Base-by-base conservation (phyloP, 2,113 vertebrate genomes). In the Pipa parva region DNA sequence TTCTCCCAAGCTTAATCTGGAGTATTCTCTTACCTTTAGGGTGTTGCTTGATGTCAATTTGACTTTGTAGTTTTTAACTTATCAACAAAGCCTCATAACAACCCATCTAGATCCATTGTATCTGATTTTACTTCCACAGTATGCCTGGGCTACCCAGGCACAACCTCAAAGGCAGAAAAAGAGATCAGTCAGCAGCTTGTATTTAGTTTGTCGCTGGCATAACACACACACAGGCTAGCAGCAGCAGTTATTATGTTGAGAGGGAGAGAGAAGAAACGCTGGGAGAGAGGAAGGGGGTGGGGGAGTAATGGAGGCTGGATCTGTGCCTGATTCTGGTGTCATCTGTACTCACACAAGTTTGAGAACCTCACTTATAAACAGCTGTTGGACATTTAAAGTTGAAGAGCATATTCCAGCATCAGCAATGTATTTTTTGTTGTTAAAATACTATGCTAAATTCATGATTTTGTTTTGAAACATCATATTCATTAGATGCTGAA, bases 41-140 rank as follows among this genome's bases (percentile, higher is more conserved):
- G 57, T 45, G 46, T 29, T 45, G 33, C 13, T 54, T 33, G 48
- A 54, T 54, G 65, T 49, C 49, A 54, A 42, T 37, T 42, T 24
- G 22, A 46, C 37, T 60, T 33, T 60, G 57, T 29, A 42, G 48
- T 51, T 69, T 45, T 18, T 15, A 27, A 42, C 48, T 70, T 22
- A 70, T 45, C 66, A 59, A 61, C 66, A 70, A 59, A 70, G 48
- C 57, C 24, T 61, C 13, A 45, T 70, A 39, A 24, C 65, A 59
- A 49, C 18, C 49, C 48, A n/a, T 37, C 24, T 60, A 58, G 24
- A 61, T 58, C 58, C 66, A 70, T 61, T 61, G 58, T 61, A 70
- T 52, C 56, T 29, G 57, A 59, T 70, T 61, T 11, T 55, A 21
- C 73, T 63, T 57, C 36, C 22, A n/a, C n/a, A 55, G 59, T 48